A percentile compares a stretch with the other conserved stretches of the same genome.
Conservation (phyloP, 2,888 invertebrate genomes). For the Drosophila algonquin region DNA sequence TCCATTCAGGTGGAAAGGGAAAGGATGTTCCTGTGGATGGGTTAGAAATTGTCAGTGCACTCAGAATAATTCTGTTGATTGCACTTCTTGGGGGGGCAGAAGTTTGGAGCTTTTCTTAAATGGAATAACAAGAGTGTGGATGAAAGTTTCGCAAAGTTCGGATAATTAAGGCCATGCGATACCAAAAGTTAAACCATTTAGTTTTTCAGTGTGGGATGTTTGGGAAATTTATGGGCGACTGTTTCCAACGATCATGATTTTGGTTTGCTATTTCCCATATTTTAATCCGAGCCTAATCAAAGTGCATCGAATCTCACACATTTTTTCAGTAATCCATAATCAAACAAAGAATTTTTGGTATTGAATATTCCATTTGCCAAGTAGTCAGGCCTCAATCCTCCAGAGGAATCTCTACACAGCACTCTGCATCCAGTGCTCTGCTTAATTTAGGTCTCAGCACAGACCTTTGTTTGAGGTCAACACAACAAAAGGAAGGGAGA, state of each 20-base stretch:
- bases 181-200: background rate
- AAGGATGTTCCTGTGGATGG: background rate
- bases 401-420: background rate
- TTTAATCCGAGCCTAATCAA: too few relatives aligned
- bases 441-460: slow-evolving; percentile 22
- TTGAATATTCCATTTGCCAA: background rate
- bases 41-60: background rate
- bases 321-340: background rate
- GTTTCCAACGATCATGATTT: too few relatives aligned
- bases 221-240: too few relatives aligned
- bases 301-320: too few relatives aligned
- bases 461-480: slow-evolving; percentile 19
- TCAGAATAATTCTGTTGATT: background rate
- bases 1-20: background rate
- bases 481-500: background rate
- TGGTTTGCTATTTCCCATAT: too few relatives aligned
- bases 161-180: background rate
- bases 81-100: background rate
- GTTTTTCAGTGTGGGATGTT: background rate
- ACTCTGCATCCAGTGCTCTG: background rate
- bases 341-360: background rate
- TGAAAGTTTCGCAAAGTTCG: background rate
- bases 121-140: background rate
- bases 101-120: background rate
- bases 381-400: background rate